Evolutionary conservation across 1,140 invertebrate genomes (phyloP), one percentile per base, ranked within the genome.

Genomic region (Euschistus heros): DNA sequence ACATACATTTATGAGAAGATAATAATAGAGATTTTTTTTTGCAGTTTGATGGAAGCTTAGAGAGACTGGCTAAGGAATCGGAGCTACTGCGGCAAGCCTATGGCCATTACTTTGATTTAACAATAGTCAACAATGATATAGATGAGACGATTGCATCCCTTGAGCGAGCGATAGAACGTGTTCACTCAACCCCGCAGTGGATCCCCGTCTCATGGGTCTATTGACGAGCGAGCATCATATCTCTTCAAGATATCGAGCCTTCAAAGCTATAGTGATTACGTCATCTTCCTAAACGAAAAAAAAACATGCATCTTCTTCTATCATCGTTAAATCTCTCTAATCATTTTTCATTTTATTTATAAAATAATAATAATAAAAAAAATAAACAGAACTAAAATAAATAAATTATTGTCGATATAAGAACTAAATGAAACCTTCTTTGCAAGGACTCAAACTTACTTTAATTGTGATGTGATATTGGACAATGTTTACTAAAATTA

Each of bases 121-220:
- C 92, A 55, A 96, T 99, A 72, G 90, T 98, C 22, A 99, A 99
- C 82, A 98, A 98, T 81, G 96, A 99, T 79, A 98, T 99, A 68
- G 95, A 98, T 74, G 95, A 98, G 76, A 98, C 97, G 42, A 97
- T 98, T 71, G 84, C 85, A 33, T 86, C 90, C 65, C 78, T 99
- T 68, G 94, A 98, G 75, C 84, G 85, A 63, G 88, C 92, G 22
- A 89, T 98, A 66, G 92, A 94, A 68, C 83, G 89, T 62, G 87
- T 97, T 60, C 89, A 92, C 75, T 87, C 87, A 68, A 88, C 88
- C 69, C 88, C 93, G 46, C 94, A 97, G 77, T 98, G 94, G 94
- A 91, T 96, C 66, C 91, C 91, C 14, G 91, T 94, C 1, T 89
- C 88, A 30, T 94, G 92, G 92, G 89, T 95, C 74, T 95, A 94